Base-by-base conservation (phyloP, 2,888 invertebrate species). In the Cephalotes varians region DNA sequence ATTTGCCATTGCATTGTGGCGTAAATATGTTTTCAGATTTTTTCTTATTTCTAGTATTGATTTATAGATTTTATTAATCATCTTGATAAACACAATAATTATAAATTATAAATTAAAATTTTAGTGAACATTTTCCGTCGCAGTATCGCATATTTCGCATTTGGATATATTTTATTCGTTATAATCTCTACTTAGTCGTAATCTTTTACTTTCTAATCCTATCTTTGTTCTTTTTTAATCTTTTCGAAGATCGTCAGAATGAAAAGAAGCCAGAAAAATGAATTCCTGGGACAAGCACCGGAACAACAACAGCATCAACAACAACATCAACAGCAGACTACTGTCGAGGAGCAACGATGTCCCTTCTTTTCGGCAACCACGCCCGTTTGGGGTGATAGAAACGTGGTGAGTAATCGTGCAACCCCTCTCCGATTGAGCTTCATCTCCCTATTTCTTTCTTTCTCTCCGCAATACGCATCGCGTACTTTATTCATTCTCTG, bases 371-470 rank as follows among this genome's bases (percentile, higher is more conserved):
- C 49, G 69, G 6, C 34, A 34, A 71, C 69, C 34, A 54, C 73
- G 31, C 21, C 34, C 21, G 21, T 2, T 62, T 74, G 47, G 62
- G 62, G 47, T 74, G 47, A 74, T 47, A 47, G 62, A 74, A 62
- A 6, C 56, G 40, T 60, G 73, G 62, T 74, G 62, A 74, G 73
- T 74, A 74, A 62, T 74, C 73, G 44, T 34, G n/a, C 44, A 73
- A 73, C 47, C 62, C 44, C 71, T 54, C 54, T 56, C 54, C 54
- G 15, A 71, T 54, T 49, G 47, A 58, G 54, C 67, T 64, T 51
- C 25, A 37, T 80, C 54, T 77, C 82, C 37, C 69, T 54, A 37
- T 37, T 72, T 56, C 47, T 28, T 2, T 31, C 56, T 25, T 37
- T 28, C n/a, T 58, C 58, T 40, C 40, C n/a, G 4, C 40, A 58